phyloP scores from a whole-genome alignment of 2,113 vertebrate genomes.

The Copsychus sechellarum region DNA sequence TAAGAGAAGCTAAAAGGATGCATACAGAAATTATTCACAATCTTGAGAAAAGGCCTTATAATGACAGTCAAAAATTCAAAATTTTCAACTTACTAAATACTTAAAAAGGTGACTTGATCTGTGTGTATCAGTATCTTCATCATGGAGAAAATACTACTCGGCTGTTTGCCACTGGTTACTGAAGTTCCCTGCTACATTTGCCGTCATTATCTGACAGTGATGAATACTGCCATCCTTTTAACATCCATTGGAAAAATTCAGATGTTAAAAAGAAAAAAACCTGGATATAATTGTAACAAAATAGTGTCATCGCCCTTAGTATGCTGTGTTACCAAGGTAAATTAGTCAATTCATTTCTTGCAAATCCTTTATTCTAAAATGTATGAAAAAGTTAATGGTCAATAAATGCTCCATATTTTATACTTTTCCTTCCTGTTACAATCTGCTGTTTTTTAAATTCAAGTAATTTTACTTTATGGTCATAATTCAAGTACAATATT shows the following conservation, averaged over 20 bases:
- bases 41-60: not conserved
- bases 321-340: not conserved
- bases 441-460: not conserved
- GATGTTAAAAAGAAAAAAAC: not conserved
- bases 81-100: not conserved
- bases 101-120: fast-evolving
- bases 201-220: not conserved
- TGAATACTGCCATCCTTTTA: not conserved
- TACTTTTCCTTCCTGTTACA: not conserved
- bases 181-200: not conserved
- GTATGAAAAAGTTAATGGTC: not conserved
- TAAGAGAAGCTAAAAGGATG: not conserved
- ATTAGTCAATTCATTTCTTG: not conserved
- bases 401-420: not conserved
- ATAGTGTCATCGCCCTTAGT: not conserved
- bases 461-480: not conserved
- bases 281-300: not conserved
- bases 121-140: not conserved
- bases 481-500: not conserved
- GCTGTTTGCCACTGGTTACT: not conserved
- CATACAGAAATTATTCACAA: not conserved
- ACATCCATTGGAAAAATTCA: not conserved
- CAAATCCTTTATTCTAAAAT: not conserved
- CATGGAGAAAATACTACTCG: not conserved
- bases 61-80: not conserved